Percentiles rank a stretch among this genome's conserved stretches.
phyloP scores from a whole-genome alignment of 2,113 vertebrate species.

The Xenopus borealis region DNA sequence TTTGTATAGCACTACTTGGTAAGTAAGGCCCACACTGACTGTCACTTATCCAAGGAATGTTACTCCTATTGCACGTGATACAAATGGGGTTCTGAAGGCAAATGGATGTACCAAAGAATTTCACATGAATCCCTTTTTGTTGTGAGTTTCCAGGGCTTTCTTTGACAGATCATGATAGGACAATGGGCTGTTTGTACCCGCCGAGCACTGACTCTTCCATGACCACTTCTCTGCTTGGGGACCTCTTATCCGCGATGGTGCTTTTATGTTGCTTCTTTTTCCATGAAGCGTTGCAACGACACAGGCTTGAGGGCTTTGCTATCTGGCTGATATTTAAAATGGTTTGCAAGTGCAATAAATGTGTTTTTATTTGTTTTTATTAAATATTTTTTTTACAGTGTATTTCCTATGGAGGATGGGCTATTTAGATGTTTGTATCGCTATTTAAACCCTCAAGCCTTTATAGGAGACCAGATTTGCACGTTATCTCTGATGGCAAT shows the following conservation, averaged over 20 bases:
- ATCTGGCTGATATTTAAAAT: constrained; percentile 61
- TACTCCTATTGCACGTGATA: too few species aligned
- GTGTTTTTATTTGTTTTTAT: constrained; percentile 47
- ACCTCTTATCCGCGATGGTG: constrained; percentile 23
- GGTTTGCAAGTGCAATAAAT: constrained; percentile 68
- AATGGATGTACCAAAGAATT: not conserved
- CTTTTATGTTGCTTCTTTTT: constrained; percentile 26
- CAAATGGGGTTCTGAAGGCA: not conserved
- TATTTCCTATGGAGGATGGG: constrained; percentile 40
- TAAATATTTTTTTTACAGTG: constrained; percentile 44
- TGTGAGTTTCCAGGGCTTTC: constrained; percentile 3
- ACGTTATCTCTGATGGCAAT: constrained; percentile 32
- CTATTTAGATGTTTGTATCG: constrained; percentile 16
- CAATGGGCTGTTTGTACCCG: constrained; percentile 3
- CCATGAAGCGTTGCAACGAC: constrained; percentile 29
- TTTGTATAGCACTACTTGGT: not conserved
- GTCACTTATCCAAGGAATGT: not conserved
- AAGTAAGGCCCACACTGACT: not conserved
- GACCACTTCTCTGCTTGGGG: constrained; percentile 31
- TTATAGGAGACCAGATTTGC: constrained; percentile 36
- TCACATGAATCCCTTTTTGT: constrained; percentile 1
- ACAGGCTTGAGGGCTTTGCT: constrained; percentile 32
- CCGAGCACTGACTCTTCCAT: constrained; percentile 30
- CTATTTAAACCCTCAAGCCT: constrained; percentile 24
- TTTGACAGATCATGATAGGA: not conserved